Base-by-base conservation (phyloP, 2,113 vertebrate species). In the Caretta caretta region DNA sequence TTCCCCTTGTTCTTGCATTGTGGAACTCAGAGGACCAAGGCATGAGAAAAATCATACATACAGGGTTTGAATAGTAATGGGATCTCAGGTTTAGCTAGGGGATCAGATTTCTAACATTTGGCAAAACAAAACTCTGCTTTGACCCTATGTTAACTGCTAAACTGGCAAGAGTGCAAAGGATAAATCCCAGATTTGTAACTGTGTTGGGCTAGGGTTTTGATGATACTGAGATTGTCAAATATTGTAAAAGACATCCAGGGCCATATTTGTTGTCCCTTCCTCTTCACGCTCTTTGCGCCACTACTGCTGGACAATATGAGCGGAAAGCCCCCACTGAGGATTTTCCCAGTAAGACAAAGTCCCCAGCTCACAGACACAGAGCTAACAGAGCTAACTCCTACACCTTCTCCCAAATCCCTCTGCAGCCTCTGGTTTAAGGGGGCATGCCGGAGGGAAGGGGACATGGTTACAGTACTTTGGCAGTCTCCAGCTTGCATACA, bases 401-500 rank as follows among this genome's bases (percentile, higher is more conserved):
- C 56, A 65, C 85, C 83, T 92, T 95, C 96, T 86, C 53, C 62
- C 38, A 91, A 84, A 90, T 96, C 95, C 95, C 8, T 31, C 35
- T 19, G 35, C 16, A n/a, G 65, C 65, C 96, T 86, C 69, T 54
- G 92, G 93, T 76, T 65, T 90, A 94, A 89, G 86, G 57, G 83
- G 94, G 96, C 96, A 96, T 96, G 96, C 94, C 96, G 92, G 62
- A 78, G 83, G 90, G 79, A 72, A 96, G 94, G 83, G 78, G 83
- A 96, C 78, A 42, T 50, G 87, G 96, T 93, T 88, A 49, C 88
- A 94, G 87, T 80, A 22, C 90, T 94, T 95, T 96, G 96, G 93
- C 93, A 97, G 94, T 54, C 96, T 97, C 96, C 96, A 97, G 96
- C 95, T 97, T 96, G 88, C 8, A 1, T 90, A 56, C 84, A 88